Percentiles rank a stretch among this genome's conserved stretches.
Evolutionary conservation across 2,888 invertebrate genomes (phyloP).

Genomic region (Xestobium rufovillosum): DNA sequence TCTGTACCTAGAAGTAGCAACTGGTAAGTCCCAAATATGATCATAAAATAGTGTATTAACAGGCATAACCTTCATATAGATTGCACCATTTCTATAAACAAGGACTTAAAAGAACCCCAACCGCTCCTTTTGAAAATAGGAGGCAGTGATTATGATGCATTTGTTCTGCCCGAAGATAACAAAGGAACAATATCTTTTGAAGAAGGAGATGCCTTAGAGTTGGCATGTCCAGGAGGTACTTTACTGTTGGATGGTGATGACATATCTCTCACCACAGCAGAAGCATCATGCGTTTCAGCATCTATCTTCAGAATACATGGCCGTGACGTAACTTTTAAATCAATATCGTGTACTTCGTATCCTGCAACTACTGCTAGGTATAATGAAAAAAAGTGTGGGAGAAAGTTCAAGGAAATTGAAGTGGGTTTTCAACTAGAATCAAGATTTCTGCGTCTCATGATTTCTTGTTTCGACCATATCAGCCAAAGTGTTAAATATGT

Average conservation of each 20-base stretch:
- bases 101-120: conserved; percentile 51
- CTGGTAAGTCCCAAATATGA: not conserved
- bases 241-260: conserved; percentile 16
- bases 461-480: conserved; percentile 49
- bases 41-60: not conserved
- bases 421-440: conserved; percentile 46
- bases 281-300: conserved; percentile 28
- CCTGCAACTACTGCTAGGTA: conserved; percentile 39
- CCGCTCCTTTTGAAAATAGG: conserved; percentile 49
- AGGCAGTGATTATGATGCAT: conserved; percentile 19
- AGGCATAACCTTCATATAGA: conserved; percentile 17
- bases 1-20: too few species aligned
- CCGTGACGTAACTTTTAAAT: conserved; percentile 35
- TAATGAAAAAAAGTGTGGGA: conserved; percentile 42
- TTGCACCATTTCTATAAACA: conserved; percentile 45
- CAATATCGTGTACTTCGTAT: conserved; percentile 42
- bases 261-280: conserved; percentile 11
- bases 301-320: conserved; percentile 23
- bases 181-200: conserved; percentile 21
- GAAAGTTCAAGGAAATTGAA: conserved; percentile 44
- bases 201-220: conserved; percentile 17
- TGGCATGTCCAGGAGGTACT: conserved; percentile 25
- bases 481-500: conserved; percentile 49
- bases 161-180: conserved; percentile 22
- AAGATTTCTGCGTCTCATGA: conserved; percentile 45